Base-by-base conservation (phyloP, 2,113 vertebrate species). In the Sialia sialis region DNA sequence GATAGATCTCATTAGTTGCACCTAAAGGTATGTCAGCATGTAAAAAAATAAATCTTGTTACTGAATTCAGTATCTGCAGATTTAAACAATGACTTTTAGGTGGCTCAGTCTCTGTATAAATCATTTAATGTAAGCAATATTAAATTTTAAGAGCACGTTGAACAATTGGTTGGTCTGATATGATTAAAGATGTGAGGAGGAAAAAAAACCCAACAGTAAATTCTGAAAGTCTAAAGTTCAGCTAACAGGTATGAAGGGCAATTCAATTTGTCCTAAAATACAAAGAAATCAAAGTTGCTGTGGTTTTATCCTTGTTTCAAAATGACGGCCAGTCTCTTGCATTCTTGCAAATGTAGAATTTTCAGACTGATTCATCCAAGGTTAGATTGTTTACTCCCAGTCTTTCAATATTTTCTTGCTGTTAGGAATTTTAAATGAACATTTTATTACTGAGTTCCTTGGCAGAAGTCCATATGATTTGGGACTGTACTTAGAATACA, bases 381-480 rank as follows among this genome's bases (percentile, higher is more conserved):
- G 38, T 70, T 73, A 63, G 36, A 67, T 23, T 73, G 51, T 63
- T 89, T 89, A 88, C 82, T 87, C 29, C 13, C 48, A 66, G 56
- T 9, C n/a, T 58, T 84, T 89, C 84, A 84, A 46, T 64, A 79
- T 93, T 95, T 95, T 91, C 32, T 68, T 90, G 62, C 63, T 67
- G 36, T 68, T 39, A 64, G 29, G 10, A 87, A 41, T 87, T 88
- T 77, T 85, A 93, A 94, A 92, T 43, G 30, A 89, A 60, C 7
- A 14, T 64, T 63, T 76, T 56, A 64, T 69, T 30, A 4, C 84
- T 4, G 9, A 73, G 34, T 62, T 94, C 54, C 46, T 76, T 80
- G 80, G 76, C 32, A 94, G 34, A 52, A 85, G 39, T 48, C 48
- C 77, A 36, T 11, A 27, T 20, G 73, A 56, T 36, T 67, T 90